These are phyloP conservation scores for Phalacrocorax brasilianus DNA, from an alignment of 2,113 vertebrate species.

Conservation along the genomic window DNA sequence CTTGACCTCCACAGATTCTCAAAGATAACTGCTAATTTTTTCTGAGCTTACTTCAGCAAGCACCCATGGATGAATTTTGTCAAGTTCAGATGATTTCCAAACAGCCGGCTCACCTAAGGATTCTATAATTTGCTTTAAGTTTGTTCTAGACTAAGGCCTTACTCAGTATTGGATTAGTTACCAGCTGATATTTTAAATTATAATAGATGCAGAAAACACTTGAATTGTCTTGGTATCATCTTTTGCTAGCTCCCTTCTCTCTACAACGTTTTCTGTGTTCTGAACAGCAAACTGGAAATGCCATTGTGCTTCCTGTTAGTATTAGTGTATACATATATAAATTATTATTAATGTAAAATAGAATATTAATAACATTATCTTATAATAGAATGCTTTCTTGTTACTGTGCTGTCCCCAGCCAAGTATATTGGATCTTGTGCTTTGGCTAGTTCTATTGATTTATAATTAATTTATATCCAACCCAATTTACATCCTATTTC, in stretches of 20 bases:
- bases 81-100: background rate
- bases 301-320: background rate
- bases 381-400: background rate
- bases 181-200: background rate
- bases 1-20: background rate
- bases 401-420: background rate
- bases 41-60: background rate
- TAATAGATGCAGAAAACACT: background rate
- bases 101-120: background rate
- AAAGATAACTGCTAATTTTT: background rate
- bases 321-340: background rate
- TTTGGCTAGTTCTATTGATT: background rate
- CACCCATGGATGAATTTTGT: background rate
- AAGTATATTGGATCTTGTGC: background rate
- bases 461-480: background rate
- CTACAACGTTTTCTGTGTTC: background rate
- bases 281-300: background rate
- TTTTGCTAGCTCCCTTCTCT: background rate
- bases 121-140: background rate
- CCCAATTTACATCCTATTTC: background rate
- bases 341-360: background rate
- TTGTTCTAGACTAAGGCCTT: background rate
- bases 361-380: background rate
- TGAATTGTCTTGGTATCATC: background rate
- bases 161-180: background rate